These are phyloP conservation scores for Strix aluco DNA, from an alignment of 2,113 vertebrate species.

Conservation along the genomic window DNA sequence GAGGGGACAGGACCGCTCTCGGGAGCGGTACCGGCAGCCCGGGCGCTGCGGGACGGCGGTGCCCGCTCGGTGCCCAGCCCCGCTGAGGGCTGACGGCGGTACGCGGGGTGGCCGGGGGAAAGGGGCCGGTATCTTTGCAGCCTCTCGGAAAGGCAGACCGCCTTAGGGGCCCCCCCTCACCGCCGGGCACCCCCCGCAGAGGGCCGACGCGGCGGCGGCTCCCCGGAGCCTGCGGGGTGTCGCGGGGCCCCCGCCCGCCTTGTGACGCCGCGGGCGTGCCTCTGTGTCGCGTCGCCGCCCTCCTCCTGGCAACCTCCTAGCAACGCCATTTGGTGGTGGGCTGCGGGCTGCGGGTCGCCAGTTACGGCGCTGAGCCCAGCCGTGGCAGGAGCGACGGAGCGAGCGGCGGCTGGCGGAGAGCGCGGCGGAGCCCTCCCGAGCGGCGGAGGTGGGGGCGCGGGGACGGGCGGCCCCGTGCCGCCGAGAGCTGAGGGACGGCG, in stretches of 20 bases:
- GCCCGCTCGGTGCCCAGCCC: not conserved
- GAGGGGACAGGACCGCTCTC: not conserved
- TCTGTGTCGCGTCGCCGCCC: not conserved
- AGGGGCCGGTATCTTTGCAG: too few relatives aligned
- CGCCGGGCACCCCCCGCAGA: too few relatives aligned
- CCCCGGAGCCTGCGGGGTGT: too few relatives aligned
- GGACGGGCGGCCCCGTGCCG: too few relatives aligned
- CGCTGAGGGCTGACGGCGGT: not conserved
- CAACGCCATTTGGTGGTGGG: not conserved
- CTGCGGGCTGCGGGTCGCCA: not conserved
- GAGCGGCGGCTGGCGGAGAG: not conserved
- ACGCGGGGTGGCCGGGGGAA: not conserved
- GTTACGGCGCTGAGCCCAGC: too few relatives aligned
- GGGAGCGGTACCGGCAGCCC: too few relatives aligned
- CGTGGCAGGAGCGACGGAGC: not conserved
- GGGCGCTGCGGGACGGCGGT: not conserved
- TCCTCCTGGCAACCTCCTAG: not conserved
- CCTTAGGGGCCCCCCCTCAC: fast-evolving
- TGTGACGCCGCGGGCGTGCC: not conserved
- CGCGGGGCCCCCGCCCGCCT: not conserved
- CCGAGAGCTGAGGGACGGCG: not conserved
- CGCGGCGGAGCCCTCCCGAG: too few relatives aligned
- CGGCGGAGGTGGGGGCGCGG: not conserved
- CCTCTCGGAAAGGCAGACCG: not conserved
- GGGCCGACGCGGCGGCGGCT: too few relatives aligned